Evolutionary conservation across 2,113 vertebrate species (phyloP).

Genomic region (Bambusicola thoracicus): DNA sequence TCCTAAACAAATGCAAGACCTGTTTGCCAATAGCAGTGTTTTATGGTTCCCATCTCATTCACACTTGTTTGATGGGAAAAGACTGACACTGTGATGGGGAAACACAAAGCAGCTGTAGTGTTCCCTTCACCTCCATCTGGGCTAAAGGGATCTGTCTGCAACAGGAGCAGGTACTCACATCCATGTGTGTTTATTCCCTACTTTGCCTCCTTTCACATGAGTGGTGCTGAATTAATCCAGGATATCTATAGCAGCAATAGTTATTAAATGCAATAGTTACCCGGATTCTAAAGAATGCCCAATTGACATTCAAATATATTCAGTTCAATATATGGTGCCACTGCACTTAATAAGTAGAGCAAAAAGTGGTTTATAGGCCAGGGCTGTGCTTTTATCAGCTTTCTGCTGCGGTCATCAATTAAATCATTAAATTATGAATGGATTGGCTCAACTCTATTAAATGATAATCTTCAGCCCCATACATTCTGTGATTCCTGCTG

Average conservation of each 20-base stretch:
- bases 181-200: background rate
- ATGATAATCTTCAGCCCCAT: constrained; percentile 18
- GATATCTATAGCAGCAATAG: background rate
- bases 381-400: constrained; percentile 40
- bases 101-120: background rate
- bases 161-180: background rate
- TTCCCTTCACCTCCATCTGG: background rate
- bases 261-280: constrained; percentile 29
- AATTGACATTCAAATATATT: background rate
- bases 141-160: background rate
- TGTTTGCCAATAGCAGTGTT: background rate
- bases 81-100: background rate
- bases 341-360: constrained; percentile 63
- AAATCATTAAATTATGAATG: constrained; percentile 72
- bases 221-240: background rate
- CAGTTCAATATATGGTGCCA: constrained; percentile 37
- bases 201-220: background rate
- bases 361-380: constrained; percentile 53
- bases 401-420: constrained; percentile 55
- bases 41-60: background rate
- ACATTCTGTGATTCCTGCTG: background rate
- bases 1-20: background rate
- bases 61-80: background rate
- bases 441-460: constrained; percentile 53
- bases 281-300: background rate